Percentiles rank a stretch among this genome's conserved stretches.
These are phyloP conservation scores for Ictalurus punctatus DNA, from an alignment of 2,113 vertebrate genomes.

Conservation along the genomic window DNA sequence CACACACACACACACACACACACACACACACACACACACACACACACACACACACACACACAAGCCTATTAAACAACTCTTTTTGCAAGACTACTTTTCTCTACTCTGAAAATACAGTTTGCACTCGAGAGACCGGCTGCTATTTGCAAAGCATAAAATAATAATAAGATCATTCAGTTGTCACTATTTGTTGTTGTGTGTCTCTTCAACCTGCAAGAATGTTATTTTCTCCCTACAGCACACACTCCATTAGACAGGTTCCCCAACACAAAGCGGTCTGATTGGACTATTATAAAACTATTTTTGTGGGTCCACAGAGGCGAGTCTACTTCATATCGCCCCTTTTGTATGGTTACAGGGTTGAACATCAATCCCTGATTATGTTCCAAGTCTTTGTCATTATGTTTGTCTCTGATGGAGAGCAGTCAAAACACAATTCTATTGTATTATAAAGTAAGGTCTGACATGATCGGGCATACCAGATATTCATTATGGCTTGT, in stretches of 20 bases:
- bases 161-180: constrained; percentile 35
- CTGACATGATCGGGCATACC: neutral
- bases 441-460: neutral
- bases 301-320: constrained; percentile 23
- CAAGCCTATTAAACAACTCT: constrained; percentile 7
- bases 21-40: no score
- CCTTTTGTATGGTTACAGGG: constrained; percentile 18
- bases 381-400: neutral
- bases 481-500: neutral
- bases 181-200: constrained; percentile 39
- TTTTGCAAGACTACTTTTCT: neutral
- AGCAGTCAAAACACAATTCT: constrained; percentile 1
- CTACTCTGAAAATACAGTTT: constrained; percentile 30
- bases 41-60: neutral
- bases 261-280: constrained; percentile 31
- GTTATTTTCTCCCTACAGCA: constrained; percentile 22
- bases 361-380: constrained; percentile 30
- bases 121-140: constrained; percentile 18
- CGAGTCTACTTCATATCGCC: constrained; percentile 10
- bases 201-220: constrained; percentile 29
- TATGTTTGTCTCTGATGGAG: neutral
- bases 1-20: neutral
- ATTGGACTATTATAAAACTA: constrained; percentile 35
- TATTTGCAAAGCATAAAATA: constrained; percentile 42
- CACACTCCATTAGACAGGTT: constrained; percentile 45